Evolutionary conservation across 2,797 vertebrate species (phyloP), one percentile per base, ranked within the genome.

Genomic region (Chaunax sp.): DNA sequence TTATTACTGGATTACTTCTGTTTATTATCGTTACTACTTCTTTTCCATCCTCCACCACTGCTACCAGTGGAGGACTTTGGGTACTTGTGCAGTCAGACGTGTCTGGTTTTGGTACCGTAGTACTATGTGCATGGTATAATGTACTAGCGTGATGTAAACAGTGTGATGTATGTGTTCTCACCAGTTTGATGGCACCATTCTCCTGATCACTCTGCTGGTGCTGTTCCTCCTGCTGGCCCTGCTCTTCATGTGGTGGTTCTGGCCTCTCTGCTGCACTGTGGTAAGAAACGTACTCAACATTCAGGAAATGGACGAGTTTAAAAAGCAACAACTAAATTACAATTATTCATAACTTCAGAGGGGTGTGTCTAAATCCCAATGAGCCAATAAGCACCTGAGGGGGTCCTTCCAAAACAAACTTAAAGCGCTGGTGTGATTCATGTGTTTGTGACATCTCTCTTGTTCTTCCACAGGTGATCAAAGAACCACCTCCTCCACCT

Each of bases 121-220:
- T 14, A 25, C 13, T 6, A 23, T 50, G 13, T 11, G 0, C 22
- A 11, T 30, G 16, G 0, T 30, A 26, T 62, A 30, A 58, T 26
- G 38, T 14, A 12, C 16, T 9, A 8, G 6, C 37, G 1, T 49
- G 6, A 1, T 56, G 14, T 35, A 15, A 16, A 43, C 1, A 13
- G 10, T 28, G 14, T 33, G 8, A 7, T 46, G 45, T 73, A 23
- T 81, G 19, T 81, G 19, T 69, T 0, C 53, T 25, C n/a, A 47
- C 53, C 89, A 98, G 96, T 95, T 95, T 35, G 96, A 95, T 52
- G 96, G 96, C 18, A 96, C 95, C 73, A 95, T 97, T 28, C 95
- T 98, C 49, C 92, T 97, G 71, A 95, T 97, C 81, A 95, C 94
- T 4, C 90, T 98, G 64, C 90, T 97, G 85, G 93, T 96, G 52